These are phyloP conservation scores for Carassius auratus DNA, from an alignment of 2,113 vertebrate species.

Conservation along the genomic window DNA sequence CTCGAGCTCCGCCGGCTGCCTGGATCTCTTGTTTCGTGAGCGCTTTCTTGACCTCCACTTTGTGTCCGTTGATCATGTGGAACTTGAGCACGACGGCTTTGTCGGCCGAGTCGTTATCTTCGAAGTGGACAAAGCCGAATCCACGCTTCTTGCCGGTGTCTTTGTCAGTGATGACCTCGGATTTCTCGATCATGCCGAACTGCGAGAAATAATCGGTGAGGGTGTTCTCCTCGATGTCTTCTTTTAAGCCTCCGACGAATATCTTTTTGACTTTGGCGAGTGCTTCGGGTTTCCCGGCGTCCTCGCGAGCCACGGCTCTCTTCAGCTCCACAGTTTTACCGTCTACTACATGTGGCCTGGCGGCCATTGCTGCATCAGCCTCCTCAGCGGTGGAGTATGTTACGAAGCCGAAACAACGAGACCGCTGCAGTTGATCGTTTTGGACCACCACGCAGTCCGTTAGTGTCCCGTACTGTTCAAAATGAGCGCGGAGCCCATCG, in stretches of 20 bases:
- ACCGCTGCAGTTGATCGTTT: constrained; percentile 85
- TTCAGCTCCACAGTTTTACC: constrained; percentile 89
- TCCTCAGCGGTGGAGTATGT: constrained; percentile 77
- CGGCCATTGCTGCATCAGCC: constrained; percentile 87
- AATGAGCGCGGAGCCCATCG: constrained; percentile 91
- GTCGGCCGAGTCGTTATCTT: constrained; percentile 91
- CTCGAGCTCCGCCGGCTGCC: constrained; percentile 74
- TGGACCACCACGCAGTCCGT: constrained; percentile 88
- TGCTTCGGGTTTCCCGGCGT: constrained; percentile 83
- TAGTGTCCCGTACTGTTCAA: constrained; percentile 86
- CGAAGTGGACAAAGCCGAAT: constrained; percentile 97
- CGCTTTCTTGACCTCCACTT: constrained; percentile 87
- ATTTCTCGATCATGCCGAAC: constrained; percentile 92
- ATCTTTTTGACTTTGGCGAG: constrained; percentile 97
- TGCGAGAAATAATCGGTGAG: constrained; percentile 89
- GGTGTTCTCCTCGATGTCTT: constrained; percentile 89
- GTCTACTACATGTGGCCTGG: constrained; percentile 85
- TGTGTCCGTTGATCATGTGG: constrained; percentile 86
- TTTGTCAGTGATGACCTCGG: constrained; percentile 95
- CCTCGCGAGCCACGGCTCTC: constrained; percentile 85
- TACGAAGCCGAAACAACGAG: constrained; percentile 91
- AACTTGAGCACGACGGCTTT: constrained; percentile 89
- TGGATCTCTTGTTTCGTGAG: constrained; percentile 88
- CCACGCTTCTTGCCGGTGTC: constrained; percentile 92
- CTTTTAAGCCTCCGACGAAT: constrained; percentile 93